Base-by-base conservation (phyloP, 2,113 vertebrate genomes). In the Neogobius melanostomus region DNA sequence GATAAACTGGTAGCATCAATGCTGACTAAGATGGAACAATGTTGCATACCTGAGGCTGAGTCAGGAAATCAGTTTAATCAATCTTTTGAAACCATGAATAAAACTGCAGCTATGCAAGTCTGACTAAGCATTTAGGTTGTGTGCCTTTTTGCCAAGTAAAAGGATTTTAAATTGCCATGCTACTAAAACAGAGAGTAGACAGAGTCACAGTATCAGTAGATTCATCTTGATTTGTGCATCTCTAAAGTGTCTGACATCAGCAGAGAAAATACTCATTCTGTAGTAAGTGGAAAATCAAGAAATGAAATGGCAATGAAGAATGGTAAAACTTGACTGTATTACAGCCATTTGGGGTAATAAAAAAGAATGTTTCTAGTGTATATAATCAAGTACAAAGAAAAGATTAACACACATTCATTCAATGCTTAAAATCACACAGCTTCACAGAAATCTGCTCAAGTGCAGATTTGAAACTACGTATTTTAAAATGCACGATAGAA, bases 1-100 rank as follows among this genome's bases (percentile, higher is more conserved):
- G 80, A 88, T 69, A 84, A 59, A 46, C 49, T 57, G 50, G 75
- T 66, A 75, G 77, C 67, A 48, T 68, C 74, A 54, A 21, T 48
- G 73, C 59, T 61, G 71, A 45, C 69, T 66, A 44, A 12, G 9
- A 64, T 43, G 67, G 64, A 75, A 75, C 53, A 72, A 70, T 72
- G 73, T 75, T 17, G 66, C 17, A 72, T 17, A 68, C 68, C 74
- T 64, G 15, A 71, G 68, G 66, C 66, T 69, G 62, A 79, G 52
- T 68, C 66, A 71, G 75, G 46, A 51, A 79, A 44, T 11, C 64
- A 51, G 7, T 54, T 52, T 66, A 47, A 64, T 64, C 62, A 46
- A 11, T 64, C 44, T 47, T 36, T 28, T 16, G 62, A 47, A 47
- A 64, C 48, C 62, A 63, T 64, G 62, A 64, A 64, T 64, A 64